These are phyloP conservation scores for Acanthornis magna DNA, from an alignment of 2,797 vertebrate species.

Conservation along the genomic window DNA sequence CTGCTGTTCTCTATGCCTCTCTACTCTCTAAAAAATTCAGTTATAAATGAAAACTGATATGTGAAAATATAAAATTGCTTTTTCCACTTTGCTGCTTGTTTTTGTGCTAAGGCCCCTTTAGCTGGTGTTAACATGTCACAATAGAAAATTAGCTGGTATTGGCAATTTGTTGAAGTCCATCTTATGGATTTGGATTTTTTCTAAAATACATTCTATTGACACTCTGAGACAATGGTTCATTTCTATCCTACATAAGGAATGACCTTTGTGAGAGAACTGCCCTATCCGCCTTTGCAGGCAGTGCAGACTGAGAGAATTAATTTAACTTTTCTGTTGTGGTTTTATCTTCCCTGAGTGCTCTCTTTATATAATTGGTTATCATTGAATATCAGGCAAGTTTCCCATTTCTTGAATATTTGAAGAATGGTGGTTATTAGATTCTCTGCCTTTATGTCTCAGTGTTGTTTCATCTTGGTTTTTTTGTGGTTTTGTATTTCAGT, in stretches of 20 bases:
- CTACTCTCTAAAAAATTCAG: not conserved
- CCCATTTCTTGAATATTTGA: constrained; percentile 39
- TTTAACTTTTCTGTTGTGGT: not conserved
- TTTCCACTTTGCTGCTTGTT: not conserved
- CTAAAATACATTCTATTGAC: not conserved
- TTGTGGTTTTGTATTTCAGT: constrained; percentile 7
- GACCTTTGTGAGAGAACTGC: not conserved
- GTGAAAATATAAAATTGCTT: not conserved
- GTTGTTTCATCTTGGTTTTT: not conserved
- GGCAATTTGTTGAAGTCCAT: not conserved
- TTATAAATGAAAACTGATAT: not conserved
- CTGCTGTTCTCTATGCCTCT: not conserved
- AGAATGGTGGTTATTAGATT: constrained; percentile 10
- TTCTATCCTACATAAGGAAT: not conserved
- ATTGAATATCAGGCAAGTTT: constrained; percentile 17
- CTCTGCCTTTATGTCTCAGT: not conserved
- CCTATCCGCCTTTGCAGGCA: not conserved
- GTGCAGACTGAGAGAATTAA: not conserved
- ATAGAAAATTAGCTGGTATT: not conserved
- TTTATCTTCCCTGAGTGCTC: constrained; percentile 31
- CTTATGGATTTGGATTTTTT: not conserved
- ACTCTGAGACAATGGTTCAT: not conserved
- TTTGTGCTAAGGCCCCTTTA: not conserved
- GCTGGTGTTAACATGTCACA: not conserved
- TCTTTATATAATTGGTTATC: constrained; percentile 3